A percentile compares a stretch with the other conserved stretches of the same genome.
These are phyloP conservation scores for Yoshiicerus persimilis DNA, from an alignment of 1,140 invertebrate species.

Conservation along the genomic window DNA sequence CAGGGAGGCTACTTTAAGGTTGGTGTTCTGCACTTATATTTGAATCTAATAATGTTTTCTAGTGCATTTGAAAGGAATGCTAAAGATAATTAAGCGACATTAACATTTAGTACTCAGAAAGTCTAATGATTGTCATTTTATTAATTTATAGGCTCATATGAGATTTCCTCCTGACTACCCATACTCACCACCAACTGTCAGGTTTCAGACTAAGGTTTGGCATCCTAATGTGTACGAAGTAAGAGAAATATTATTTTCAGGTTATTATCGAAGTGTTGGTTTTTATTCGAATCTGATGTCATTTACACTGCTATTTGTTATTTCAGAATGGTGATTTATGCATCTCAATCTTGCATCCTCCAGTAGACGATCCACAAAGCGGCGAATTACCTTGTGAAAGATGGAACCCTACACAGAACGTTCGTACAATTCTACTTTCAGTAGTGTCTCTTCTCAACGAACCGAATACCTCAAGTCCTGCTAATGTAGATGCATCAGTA, in stretches of 20 bases:
- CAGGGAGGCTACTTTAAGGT: slow-evolving; percentile 99
- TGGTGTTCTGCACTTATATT: too few relatives aligned
- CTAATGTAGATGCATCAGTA: slow-evolving; percentile 98
- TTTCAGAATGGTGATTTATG: slow-evolving; percentile 96
- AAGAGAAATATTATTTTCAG: slow-evolving; percentile 54
- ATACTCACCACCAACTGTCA: slow-evolving; percentile 95
- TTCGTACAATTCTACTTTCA: slow-evolving; percentile 94
- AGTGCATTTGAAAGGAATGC: too few relatives aligned
- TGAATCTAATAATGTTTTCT: too few relatives aligned
- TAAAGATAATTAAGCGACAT: too few relatives aligned
- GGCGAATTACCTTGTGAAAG: slow-evolving; percentile 98
- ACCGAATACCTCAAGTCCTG: slow-evolving; percentile 98
- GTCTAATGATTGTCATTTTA: too few relatives aligned
- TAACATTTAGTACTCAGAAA: too few relatives aligned
- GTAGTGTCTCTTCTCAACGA: slow-evolving; percentile 99
- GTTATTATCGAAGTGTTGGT: background rate
- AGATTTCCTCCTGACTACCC: slow-evolving; percentile 97
- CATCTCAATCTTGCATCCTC: slow-evolving; percentile 98
- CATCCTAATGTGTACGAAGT: slow-evolving; percentile 99
- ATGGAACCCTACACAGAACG: slow-evolving; percentile 99
- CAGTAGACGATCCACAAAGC: slow-evolving; percentile 84
- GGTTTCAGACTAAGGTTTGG: slow-evolving; percentile 99
- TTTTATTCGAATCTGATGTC: background rate
- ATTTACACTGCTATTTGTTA: background rate
- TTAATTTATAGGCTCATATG: slow-evolving; percentile 83